phyloP scores from a whole-genome alignment of 2,113 vertebrate species.

The Eonycteris spelaea region DNA sequence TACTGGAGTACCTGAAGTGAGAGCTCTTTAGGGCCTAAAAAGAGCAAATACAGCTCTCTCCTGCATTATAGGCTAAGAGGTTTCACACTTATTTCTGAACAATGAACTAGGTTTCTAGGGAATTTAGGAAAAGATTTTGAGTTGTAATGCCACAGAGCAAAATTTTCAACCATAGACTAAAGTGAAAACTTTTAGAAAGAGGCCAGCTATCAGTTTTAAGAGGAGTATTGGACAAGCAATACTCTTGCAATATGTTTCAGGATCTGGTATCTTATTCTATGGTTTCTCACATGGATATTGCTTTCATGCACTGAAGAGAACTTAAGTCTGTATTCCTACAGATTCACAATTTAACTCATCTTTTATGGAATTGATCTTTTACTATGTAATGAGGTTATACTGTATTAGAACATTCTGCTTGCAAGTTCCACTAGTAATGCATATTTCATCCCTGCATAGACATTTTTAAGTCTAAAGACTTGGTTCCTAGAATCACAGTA shows the following conservation, averaged over 20 bases:
- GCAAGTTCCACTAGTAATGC: background rate
- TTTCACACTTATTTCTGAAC: background rate
- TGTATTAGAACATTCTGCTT: background rate
- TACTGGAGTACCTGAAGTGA: background rate
- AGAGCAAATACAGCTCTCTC: background rate
- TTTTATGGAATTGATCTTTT: background rate
- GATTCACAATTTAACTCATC: background rate
- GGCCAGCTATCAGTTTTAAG: background rate
- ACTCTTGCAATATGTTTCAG: background rate
- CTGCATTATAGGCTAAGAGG: background rate
- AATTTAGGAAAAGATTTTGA: slow-evolving; percentile 25
- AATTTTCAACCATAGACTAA: background rate
- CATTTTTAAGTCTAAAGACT: background rate
- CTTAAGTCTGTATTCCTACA: background rate
- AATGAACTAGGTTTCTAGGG: slow-evolving; percentile 46
- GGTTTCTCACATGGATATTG: background rate
- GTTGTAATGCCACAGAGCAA: background rate
- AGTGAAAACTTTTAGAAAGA: slow-evolving; percentile 28
- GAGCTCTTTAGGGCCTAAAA: background rate
- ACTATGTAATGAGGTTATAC: background rate
- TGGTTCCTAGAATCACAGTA: background rate
- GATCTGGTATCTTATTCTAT: background rate
- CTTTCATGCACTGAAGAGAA: background rate
- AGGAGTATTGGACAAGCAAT: background rate
- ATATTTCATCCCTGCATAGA: background rate